Percentiles rank a stretch among this genome's conserved stretches.
Conservation (phyloP, 2,113 vertebrate species). For the Pseudopodoces humilis region DNA sequence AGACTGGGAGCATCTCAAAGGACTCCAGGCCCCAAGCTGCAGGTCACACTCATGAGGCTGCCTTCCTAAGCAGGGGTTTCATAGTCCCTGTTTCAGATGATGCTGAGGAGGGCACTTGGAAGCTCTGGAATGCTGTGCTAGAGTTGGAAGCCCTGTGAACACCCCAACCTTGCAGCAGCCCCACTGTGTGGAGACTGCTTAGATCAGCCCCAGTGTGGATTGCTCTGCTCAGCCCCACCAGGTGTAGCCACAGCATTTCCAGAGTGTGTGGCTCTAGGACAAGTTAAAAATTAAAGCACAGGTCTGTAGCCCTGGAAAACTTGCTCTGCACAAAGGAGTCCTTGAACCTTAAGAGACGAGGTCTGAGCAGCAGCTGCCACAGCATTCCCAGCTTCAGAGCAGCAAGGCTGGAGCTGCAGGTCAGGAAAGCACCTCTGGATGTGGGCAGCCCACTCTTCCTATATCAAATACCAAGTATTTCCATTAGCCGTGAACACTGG, state of each 20-base stretch:
- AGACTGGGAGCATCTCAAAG: not conserved
- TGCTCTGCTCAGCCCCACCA: not conserved
- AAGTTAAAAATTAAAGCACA: not conserved
- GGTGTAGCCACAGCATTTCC: not conserved
- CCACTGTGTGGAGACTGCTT: not conserved
- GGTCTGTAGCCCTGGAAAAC: not conserved
- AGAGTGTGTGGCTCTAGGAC: not conserved
- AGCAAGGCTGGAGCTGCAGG: not conserved
- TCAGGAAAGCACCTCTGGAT: not conserved
- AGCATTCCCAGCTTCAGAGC: not conserved
- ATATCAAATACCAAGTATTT: not conserved
- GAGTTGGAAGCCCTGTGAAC: not conserved
- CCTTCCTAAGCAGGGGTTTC: not conserved
- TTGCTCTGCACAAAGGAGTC: not conserved
- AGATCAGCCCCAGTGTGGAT: not conserved
- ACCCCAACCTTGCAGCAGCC: not conserved
- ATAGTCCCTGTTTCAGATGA: not conserved
- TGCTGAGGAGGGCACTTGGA: not conserved
- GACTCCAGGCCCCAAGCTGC: not conserved
- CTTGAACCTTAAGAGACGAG: not conserved
- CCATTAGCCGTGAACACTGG: not conserved
- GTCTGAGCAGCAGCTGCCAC: not conserved
- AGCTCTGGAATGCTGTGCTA: not conserved
- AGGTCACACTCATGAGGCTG: accelerated
- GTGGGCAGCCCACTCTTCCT: not conserved